Evolutionary conservation across 2,113 vertebrate genomes (phyloP).

Genomic region (Ahaetulla prasina): DNA sequence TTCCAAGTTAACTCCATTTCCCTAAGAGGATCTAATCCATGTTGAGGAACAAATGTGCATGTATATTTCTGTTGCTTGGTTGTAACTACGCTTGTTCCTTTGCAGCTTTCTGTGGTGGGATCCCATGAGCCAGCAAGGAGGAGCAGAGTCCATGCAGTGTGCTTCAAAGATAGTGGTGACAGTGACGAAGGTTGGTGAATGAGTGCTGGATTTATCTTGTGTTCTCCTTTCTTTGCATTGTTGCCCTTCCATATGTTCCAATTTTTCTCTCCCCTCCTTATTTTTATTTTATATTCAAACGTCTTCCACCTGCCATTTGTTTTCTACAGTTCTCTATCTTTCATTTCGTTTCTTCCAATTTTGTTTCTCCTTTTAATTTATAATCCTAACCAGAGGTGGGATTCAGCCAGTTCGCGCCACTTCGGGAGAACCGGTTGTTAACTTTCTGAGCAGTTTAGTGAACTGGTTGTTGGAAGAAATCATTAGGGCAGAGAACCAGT

Average conservation of each 20-base stretch:
- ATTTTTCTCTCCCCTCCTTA: not conserved
- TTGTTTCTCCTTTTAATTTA: not conserved
- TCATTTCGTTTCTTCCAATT: not conserved
- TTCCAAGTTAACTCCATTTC: not conserved
- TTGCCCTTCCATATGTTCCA: not conserved
- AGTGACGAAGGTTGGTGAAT: slow-evolving; percentile 73
- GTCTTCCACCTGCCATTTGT: not conserved
- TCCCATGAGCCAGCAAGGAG: slow-evolving; percentile 34
- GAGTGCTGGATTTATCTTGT: not conserved
- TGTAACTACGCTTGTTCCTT: not conserved
- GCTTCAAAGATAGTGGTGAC: slow-evolving; percentile 45
- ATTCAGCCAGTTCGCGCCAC: too few relatives aligned
- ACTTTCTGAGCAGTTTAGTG: too few relatives aligned
- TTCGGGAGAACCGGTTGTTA: too few relatives aligned
- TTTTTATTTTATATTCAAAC: not conserved
- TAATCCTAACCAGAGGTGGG: too few relatives aligned
- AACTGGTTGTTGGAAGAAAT: too few relatives aligned
- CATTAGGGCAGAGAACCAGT: too few relatives aligned
- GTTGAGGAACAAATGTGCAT: not conserved
- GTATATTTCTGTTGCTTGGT: not conserved
- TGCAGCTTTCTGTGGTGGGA: not conserved
- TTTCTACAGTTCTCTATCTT: not conserved
- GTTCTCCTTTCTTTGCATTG: too few relatives aligned
- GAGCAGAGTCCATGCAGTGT: slow-evolving; percentile 22
- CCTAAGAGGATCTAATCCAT: not conserved